Conservation (phyloP, 2,888 invertebrate species). For the Dryobota labecula region DNA sequence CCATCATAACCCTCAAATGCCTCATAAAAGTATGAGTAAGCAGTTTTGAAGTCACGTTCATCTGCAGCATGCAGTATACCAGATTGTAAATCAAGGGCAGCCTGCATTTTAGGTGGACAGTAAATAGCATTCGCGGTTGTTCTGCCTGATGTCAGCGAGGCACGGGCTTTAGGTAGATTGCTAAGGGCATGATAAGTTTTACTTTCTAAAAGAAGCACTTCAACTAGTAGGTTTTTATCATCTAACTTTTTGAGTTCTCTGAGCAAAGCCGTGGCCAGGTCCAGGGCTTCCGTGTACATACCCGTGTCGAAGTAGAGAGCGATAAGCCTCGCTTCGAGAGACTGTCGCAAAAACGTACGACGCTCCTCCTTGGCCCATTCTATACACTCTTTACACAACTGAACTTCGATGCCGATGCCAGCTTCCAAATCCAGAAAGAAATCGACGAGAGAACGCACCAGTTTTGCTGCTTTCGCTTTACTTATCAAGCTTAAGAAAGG, state of each 20-base stretch:
- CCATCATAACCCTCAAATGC: slow-evolving; percentile 99
- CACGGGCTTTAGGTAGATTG: slow-evolving; percentile 98
- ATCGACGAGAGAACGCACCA: slow-evolving; percentile 99
- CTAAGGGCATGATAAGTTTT: slow-evolving; percentile 99
- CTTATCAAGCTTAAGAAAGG: slow-evolving; percentile 98
- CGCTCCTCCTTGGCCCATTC: slow-evolving; percentile 99
- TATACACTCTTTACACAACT: slow-evolving; percentile 99
- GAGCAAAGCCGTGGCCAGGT: slow-evolving; percentile 96
- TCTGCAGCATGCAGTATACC: slow-evolving; percentile 99
- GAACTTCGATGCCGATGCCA: slow-evolving; percentile 98
- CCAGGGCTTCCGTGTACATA: slow-evolving; percentile 96
- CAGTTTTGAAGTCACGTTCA: slow-evolving; percentile 99
- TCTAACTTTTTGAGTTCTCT: slow-evolving; percentile 99
- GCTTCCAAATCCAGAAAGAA: slow-evolving; percentile 99
- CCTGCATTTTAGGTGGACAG: slow-evolving; percentile 99
- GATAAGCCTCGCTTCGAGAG: slow-evolving; percentile 98
- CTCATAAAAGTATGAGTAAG: slow-evolving; percentile 99
- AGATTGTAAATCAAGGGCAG: slow-evolving; percentile 98
- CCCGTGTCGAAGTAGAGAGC: slow-evolving; percentile 98
- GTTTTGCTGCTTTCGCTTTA: slow-evolving; percentile 99
- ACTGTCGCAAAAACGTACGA: slow-evolving; percentile 98
- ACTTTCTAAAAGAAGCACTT: slow-evolving; percentile 99
- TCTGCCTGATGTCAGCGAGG: slow-evolving; percentile 98
- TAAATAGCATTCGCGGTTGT: slow-evolving; percentile 99
- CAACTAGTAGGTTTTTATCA: slow-evolving; percentile 99